These are phyloP conservation scores for Caenorhabditis afra DNA, from an alignment of 2,888 invertebrate species.

Conservation along the genomic window DNA sequence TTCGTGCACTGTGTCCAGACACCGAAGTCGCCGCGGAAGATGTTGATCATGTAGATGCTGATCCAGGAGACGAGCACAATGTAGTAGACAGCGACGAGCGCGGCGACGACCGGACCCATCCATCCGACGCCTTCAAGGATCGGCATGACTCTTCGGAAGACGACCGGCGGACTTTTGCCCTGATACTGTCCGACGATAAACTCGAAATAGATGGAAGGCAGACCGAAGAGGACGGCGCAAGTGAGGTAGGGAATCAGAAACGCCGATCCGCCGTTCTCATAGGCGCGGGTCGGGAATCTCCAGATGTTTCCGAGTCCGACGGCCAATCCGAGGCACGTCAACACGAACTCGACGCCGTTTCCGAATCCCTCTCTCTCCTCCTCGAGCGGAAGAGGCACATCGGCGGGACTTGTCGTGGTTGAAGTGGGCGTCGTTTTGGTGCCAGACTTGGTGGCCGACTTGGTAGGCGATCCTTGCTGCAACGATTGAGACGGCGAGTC, in stretches of 20 bases:
- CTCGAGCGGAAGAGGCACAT: too few relatives aligned
- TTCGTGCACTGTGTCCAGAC: conserved; percentile 57
- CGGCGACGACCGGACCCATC: conserved; percentile 93
- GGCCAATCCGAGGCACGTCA: conserved; percentile 71
- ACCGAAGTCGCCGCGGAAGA: conserved; percentile 37
- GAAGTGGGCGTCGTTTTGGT: too few relatives aligned
- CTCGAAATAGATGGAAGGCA: conserved; percentile 81
- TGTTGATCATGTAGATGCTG: conserved; percentile 66
- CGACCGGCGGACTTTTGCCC: conserved; percentile 32
- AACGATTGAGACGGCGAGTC: too few relatives aligned
- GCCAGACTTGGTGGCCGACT: too few relatives aligned
- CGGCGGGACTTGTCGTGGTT: too few relatives aligned
- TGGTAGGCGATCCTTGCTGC: too few relatives aligned
- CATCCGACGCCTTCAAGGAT: conserved; percentile 85
- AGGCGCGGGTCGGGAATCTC: conserved; percentile 59
- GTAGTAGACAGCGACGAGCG: conserved; percentile 82
- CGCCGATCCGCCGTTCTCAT: conserved; percentile 74
- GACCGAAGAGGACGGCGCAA: conserved; percentile 80
- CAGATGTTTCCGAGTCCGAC: conserved; percentile 75
- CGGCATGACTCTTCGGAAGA: conserved; percentile 44
- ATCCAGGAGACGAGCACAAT: conserved; percentile 76
- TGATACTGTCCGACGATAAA: conserved; percentile 79
- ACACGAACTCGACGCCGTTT: conserved; percentile 71
- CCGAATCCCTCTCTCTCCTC: conserved; percentile 46
- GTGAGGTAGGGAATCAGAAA: conserved; percentile 81